Evolutionary conservation across 2,888 invertebrate species (phyloP), one percentile per base, ranked within the genome.

Genomic region (Eremobia ochroleuca): DNA sequence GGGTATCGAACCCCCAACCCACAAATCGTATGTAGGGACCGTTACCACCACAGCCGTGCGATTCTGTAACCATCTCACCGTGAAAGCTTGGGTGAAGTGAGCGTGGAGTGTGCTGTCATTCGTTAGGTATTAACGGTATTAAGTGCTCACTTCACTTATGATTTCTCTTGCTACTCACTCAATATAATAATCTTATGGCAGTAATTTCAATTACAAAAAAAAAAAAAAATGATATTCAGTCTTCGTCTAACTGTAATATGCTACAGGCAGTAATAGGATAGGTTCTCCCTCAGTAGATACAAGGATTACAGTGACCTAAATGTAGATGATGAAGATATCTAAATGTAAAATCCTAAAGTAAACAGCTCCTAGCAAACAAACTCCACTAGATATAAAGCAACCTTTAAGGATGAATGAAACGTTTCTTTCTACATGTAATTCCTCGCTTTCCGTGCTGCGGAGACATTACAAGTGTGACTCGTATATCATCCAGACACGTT

Each of bases 401-500:
- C 18, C 49, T 25, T 25, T 66, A 79, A 55, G 49, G 59, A 66
- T 72, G 58, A 72, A 65, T 72, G 58, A 61, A 65, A 59, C 34
- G 40, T 65, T 43, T 79, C 31, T 59, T 6, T 52, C 9, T 52
- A 15, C 25, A 66, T 34, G 40, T 58, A 62, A 72, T 37, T 43
- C 40, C 55, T 28, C 52, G 43, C 31, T 37, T 74, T 43, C 15
- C 52, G 49, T 59, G 15, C 34, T 25, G 21, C 46, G 52, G 43
- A 69, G 52, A 69, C 37, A 69, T 75, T 61, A 80, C 52, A 81
- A 61, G 69, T 55, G 34, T 31, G 62, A 9, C 55, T 81, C 62
- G 18, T 73, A 64, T 49, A 76, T 81, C 62, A 81, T 31, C 52
- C 76, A 67, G 61, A 71, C 40, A 68, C 69, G 31, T 62, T 81